Percentiles rank a stretch among this genome's conserved stretches.
Evolutionary conservation across 2,113 vertebrate species (phyloP).

Genomic region (Chlamydotis undulata): DNA sequence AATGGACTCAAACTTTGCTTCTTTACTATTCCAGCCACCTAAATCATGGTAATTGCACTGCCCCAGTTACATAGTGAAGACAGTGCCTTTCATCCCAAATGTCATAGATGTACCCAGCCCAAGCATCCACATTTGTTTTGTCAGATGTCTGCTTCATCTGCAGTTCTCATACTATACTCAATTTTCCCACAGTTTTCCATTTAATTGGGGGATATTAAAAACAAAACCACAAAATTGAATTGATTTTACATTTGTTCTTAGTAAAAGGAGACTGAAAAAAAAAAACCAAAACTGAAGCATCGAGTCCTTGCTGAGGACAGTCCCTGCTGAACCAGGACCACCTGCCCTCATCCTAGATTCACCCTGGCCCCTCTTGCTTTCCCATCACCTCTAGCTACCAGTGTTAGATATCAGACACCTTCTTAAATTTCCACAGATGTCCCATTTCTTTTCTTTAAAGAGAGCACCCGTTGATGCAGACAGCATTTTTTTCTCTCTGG

Average conservation of each 20-base stretch:
- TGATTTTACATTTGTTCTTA: not conserved
- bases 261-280: not conserved
- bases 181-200: not conserved
- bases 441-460: not conserved
- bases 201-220: not conserved
- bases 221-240: not conserved
- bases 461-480: not conserved
- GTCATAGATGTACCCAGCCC: not conserved
- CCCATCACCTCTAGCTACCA: not conserved
- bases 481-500: not conserved
- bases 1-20: not conserved
- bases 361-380: not conserved
- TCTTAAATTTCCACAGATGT: not conserved
- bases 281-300: not conserved
- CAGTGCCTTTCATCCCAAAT: not conserved
- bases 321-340: not conserved
- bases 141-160: not conserved
- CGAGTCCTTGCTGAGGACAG: not conserved
- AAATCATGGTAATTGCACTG: not conserved
- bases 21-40: not conserved
- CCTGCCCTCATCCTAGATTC: not conserved
- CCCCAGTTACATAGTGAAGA: not conserved
- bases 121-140: not conserved
- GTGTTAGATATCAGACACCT: not conserved
- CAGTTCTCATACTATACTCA: not conserved